Base-by-base conservation (phyloP, 2,113 vertebrate genomes). In the Eurypyga helias region DNA sequence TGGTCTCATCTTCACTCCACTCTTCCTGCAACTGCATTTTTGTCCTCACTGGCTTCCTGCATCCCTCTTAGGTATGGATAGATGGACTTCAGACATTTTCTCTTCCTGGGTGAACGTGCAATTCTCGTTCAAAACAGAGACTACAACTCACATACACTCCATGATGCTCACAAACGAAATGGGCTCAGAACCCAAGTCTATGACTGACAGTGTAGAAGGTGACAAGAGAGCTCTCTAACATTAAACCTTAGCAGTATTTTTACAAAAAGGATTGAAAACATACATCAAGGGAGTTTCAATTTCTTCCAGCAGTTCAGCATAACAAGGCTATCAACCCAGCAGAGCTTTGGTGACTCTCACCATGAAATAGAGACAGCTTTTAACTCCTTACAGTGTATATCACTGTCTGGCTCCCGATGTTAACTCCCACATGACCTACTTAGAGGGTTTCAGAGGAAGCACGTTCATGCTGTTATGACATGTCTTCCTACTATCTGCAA, bases 61-160 rank as follows among this genome's bases (percentile, higher is more conserved):
- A n/a, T 16, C 64, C 15, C 20, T 43, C 33, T 45, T 17, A 13
- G 31, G 17, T 24, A 31, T 2, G 16, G 58, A 80, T 16, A 33
- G 58, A 55, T 13, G 28, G 52, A 34, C n/a, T 31, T 11, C n/a
- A 66, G 2, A 18, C 6, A 10, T 36, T 48, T 23, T 34, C 20
- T 66, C 38, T n/a, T 48, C 46, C 28, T 36, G 31, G 25, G 43
- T 24, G 19, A 78, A 83, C 64, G 23, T 11, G 12, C 23, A 49
- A 26, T n/a, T 79, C 54, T n/a, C 48, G 5, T 48, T 73, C 54
- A 64, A 54, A 87, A n/a, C 36, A 55, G 23, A 77, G 52, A 67
- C 41, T 55, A 45, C 41, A 31, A 51, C 21, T 62, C 36, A 34
- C 0, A 0, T n/a, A 13, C 5, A 1, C 26, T 41, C 48, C 34